Evolutionary conservation across 2,113 vertebrate genomes (phyloP), one percentile per base, ranked within the genome.

Genomic region (Elgaria multicarinata): DNA sequence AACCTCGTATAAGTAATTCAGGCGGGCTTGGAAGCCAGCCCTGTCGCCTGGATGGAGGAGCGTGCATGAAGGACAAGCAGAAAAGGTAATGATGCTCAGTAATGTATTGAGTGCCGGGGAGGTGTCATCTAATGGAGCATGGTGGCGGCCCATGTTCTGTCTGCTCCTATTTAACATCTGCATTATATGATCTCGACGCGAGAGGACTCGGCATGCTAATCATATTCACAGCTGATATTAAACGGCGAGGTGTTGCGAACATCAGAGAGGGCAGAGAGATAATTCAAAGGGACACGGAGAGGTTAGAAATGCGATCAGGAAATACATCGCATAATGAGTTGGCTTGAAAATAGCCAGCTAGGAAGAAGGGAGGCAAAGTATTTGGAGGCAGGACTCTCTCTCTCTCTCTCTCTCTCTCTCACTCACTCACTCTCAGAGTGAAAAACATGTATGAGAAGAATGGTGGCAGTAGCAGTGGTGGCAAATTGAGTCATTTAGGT

Each of bases 81-180:
- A 50, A 67, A 55, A 2, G 75, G 36, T 10, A 76, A 13, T 0
- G 86, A 0, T 22, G 13, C 66, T 66, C 46, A 1, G 62, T n/a
- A 3, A 58, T 67, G 39, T 0, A 58, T 42, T 1, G 46, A 64
- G 80, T 75, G 3, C 76, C 3, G 8, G 74, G 89, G 84, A 80
- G 78, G 8, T n/a, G 71, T 16, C 88, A 44, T 74, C 87, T 28
- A 74, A 46, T 36, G 66, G 84, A 58, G 67, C 18, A 13, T 53
- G 22, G 58, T 16, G 39, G 24, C 26, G 36, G 67, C 39, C 50
- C 78, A 44, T 76, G 87, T 50, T 1, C 0, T 83, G 88, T 74
- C 26, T 20, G 50, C 44, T 74, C 14, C 66, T 92, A 84, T 1
- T 88, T 93, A 86, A 89, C 91, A 50, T 3, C 89, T 33, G 16